A percentile compares a stretch with the other conserved stretches of the same genome.
These are phyloP conservation scores for Oeneis ivallda DNA, from an alignment of 2,888 invertebrate species.

Conservation along the genomic window DNA sequence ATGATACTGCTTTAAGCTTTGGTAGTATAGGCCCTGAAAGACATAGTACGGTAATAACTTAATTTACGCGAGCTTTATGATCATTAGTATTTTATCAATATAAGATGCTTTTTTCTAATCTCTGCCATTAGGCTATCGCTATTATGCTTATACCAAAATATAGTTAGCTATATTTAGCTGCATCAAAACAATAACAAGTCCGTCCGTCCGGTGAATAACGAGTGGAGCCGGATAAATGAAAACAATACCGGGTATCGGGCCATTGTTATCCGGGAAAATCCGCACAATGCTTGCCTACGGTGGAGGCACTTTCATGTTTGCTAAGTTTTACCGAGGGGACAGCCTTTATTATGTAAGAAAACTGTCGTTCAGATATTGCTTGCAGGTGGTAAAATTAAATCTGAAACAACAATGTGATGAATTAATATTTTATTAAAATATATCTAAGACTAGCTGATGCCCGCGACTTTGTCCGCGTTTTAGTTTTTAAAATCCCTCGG, in stretches of 20 bases:
- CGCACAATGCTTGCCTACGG: slow-evolving; percentile 13
- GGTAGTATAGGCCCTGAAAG: too few species aligned
- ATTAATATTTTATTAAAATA: too few species aligned
- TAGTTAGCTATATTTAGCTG: slow-evolving; percentile 38
- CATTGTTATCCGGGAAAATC: slow-evolving; percentile 55
- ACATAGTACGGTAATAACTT: too few species aligned
- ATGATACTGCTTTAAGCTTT: too few species aligned
- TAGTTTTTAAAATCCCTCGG: too few species aligned
- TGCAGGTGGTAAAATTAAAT: neutral
- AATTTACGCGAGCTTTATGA: too few species aligned
- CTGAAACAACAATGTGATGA: too few species aligned
- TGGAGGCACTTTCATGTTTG: neutral
- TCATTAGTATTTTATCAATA: too few species aligned
- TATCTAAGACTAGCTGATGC: too few species aligned
- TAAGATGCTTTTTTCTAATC: too few species aligned
- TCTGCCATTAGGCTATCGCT: neutral
- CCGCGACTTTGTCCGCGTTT: too few species aligned
- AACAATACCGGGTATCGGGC: slow-evolving; percentile 52
- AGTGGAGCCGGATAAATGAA: slow-evolving; percentile 57
- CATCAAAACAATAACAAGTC: slow-evolving; percentile 44
- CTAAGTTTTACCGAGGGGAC: slow-evolving; percentile 1
- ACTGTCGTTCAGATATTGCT: neutral
- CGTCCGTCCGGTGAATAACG: slow-evolving; percentile 35
- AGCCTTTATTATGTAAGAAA: slow-evolving; percentile 1
- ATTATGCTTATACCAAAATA: neutral